phyloP scores from a whole-genome alignment of 2,888 invertebrate genomes.

The Chrysopilus asiliformis region DNA sequence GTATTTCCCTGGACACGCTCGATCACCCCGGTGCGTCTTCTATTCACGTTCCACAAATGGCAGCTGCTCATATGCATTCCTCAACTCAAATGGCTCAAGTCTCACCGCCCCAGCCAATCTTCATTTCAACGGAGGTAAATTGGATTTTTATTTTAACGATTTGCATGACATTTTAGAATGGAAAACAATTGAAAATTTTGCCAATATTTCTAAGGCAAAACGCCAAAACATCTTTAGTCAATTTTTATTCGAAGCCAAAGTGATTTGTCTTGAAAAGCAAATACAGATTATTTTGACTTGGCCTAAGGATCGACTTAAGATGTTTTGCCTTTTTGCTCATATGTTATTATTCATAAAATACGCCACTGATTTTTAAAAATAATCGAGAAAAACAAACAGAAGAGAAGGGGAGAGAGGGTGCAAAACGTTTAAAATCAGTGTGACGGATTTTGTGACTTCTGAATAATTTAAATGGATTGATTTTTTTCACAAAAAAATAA shows the following conservation, averaged over 20 bases:
- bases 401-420: no score
- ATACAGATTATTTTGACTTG: background rate
- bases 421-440: no score
- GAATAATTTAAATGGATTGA: background rate
- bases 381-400: no score
- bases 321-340: background rate
- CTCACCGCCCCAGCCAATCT: conserved; percentile 39
- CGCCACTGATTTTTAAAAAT: no score
- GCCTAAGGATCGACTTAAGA: background rate
- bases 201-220: background rate
- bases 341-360: no score
- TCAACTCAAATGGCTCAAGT: conserved; percentile 39
- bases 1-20: conserved; percentile 32
- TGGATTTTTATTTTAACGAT: background rate
- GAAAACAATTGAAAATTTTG: conserved; percentile 22
- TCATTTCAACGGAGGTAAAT: conserved; percentile 32
- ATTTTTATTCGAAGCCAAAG: no score
- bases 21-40: conserved; percentile 30
- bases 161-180: conserved; percentile 31
- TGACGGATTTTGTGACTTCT: background rate
- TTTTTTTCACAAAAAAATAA: no score
- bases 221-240: background rate
- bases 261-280: no score
- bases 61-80: conserved; percentile 35
- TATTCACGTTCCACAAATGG: conserved; percentile 36